A percentile compares a stretch with the other conserved stretches of the same genome.
These are phyloP conservation scores for Vidua chalybeata DNA, from an alignment of 2,113 vertebrate genomes.

Conservation along the genomic window DNA sequence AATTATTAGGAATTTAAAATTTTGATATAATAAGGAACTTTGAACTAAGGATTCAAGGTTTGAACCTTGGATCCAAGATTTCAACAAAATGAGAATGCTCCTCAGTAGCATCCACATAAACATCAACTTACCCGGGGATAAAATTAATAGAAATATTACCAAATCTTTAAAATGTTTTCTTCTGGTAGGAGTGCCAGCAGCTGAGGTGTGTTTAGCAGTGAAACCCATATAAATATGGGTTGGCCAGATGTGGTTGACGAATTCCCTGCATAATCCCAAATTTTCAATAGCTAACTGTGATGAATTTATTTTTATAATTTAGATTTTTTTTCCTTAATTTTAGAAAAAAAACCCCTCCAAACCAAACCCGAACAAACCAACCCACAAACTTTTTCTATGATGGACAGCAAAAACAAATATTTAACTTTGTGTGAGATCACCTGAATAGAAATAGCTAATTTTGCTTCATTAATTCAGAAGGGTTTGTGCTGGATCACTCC, in stretches of 20 bases:
- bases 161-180: neutral
- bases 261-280: neutral
- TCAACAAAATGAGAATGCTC: neutral
- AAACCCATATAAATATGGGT: neutral
- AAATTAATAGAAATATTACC: neutral
- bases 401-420: neutral
- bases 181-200: neutral
- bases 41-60: neutral
- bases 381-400: rapidly evolving
- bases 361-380: neutral
- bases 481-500: neutral
- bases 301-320: neutral
- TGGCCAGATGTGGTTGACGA: neutral
- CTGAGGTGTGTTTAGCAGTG: neutral
- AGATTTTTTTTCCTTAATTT: neutral
- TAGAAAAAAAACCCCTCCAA: neutral
- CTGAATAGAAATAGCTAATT: neutral
- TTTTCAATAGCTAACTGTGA: neutral
- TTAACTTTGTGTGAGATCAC: neutral
- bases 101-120: neutral
- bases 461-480: neutral
- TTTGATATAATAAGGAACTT: neutral
- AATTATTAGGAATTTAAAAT: neutral
- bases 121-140: neutral
- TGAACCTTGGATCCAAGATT: neutral